Evolutionary conservation across 2,888 invertebrate genomes (phyloP).

Genomic region (Scaptomyza reducta): DNA sequence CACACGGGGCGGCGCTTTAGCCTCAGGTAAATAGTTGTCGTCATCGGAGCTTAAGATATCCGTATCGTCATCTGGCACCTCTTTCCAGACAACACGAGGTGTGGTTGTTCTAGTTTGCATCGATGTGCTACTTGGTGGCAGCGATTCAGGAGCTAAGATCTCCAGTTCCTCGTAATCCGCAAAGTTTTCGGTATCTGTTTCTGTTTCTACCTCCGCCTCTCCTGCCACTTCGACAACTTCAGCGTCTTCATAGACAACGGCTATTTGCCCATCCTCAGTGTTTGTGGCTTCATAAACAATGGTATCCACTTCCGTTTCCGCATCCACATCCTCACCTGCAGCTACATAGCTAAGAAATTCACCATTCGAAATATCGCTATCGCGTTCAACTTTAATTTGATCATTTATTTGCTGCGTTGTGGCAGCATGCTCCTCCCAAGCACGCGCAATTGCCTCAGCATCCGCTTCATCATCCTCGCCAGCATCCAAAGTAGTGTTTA

Average conservation of each 20-base stretch:
- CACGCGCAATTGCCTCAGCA: constrained; percentile 44
- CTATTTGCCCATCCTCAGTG: constrained; percentile 35
- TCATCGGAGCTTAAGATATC: constrained; percentile 57
- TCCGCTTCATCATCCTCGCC: constrained; percentile 34
- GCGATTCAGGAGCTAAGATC: constrained; percentile 36
- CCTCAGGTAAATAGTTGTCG: constrained; percentile 33
- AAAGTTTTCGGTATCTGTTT: constrained; percentile 61
- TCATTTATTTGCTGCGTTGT: constrained; percentile 25
- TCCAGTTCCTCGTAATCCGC: constrained; percentile 61
- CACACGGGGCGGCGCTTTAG: constrained; percentile 32
- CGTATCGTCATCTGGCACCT: constrained; percentile 30
- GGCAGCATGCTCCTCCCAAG: constrained; percentile 54
- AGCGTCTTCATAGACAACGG: constrained; percentile 36
- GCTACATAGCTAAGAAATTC: constrained; percentile 59
- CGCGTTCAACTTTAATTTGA: constrained; percentile 45
- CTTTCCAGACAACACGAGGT: constrained; percentile 19
- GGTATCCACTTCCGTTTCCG: constrained; percentile 52
- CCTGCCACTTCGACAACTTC: constrained; percentile 33
- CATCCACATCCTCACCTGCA: constrained; percentile 54
- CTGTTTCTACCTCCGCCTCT: constrained; percentile 53
- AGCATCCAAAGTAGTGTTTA: constrained; percentile 1
- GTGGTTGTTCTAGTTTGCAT: constrained; percentile 1
- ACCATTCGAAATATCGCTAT: constrained; percentile 13
- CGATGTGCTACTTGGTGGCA: neutral
- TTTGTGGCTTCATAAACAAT: constrained; percentile 46